Base-by-base conservation (phyloP, 2,888 invertebrate genomes). In the Shargacucullia verbasci region DNA sequence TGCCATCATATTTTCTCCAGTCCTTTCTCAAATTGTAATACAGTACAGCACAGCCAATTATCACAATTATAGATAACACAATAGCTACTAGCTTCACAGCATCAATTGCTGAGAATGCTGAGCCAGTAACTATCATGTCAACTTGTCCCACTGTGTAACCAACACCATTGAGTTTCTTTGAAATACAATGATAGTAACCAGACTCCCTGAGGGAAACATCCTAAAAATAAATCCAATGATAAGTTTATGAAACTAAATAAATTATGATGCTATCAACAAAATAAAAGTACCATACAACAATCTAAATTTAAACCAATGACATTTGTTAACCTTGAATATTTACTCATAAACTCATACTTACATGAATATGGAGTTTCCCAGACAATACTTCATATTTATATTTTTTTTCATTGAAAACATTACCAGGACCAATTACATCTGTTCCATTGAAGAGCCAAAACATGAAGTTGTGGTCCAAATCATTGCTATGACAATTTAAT, bases 381-480 rank as follows among this genome's bases (percentile, higher is more conserved):
- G 96, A 95, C 41, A 96, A 87, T 10, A 96, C 95, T 88, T 96
- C 95, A 87, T 96, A 96, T 80, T 95, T 95, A 80, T 95, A 96
- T 85, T 96, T 96, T 43, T 90, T 88, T 66, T 90, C 91, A 84
- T 96, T 95, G 79, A 94, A 93, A 37, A 88, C 76, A 88, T 95
- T 96, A 34, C 95, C 95, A 15, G 96, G 96, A 1, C 96, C 96
- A 66, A 96, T 95, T 33, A 96, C 89, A 73, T 93, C 85, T 62
- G 94, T 92, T 43, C 94, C 92, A 65, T 90, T 89, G 75, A 96
- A 87, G 73, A 96, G 92, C 96, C 96, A 96, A 82, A 95, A 96
- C 92, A 95, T 94, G 76, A 96, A 96, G 76, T 95, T 95, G 81
- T 96, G 96, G 67, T 94, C 82, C 67, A 94, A 94, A 80, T 96